A percentile compares a stretch with the other conserved stretches of the same genome.
These are phyloP conservation scores for Scrobipalpa costella DNA, from an alignment of 2,888 invertebrate species.

Conservation along the genomic window DNA sequence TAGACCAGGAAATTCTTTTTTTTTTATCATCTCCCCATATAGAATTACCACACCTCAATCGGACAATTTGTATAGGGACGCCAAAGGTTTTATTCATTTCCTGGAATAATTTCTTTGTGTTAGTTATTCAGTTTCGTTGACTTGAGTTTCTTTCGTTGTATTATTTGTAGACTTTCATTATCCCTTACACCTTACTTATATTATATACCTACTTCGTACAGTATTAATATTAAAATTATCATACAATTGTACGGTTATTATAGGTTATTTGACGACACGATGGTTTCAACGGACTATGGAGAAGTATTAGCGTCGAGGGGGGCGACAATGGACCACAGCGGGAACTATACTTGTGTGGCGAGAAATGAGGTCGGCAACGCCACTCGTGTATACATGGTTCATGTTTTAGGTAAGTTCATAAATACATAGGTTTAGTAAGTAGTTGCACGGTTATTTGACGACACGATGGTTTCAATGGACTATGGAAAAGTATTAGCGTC, in stretches of 20 bases:
- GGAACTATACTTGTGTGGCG: conserved; percentile 82
- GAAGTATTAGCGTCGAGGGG: conserved; percentile 58
- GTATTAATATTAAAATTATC: too few relatives aligned
- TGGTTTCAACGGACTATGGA: conserved; percentile 63
- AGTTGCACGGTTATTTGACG: conserved; percentile 66
- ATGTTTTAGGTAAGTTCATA: conserved; percentile 66
- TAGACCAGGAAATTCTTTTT: too few relatives aligned
- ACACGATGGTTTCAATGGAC: conserved; percentile 60
- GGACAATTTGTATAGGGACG: too few relatives aligned
- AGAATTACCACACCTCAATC: too few relatives aligned
- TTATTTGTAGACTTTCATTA: too few relatives aligned
- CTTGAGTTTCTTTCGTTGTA: too few relatives aligned
- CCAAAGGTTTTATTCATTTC: too few relatives aligned
- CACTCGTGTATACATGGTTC: conserved; percentile 66
- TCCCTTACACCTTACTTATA: too few relatives aligned
- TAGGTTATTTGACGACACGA: conserved; percentile 72
- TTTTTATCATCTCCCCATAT: too few relatives aligned
- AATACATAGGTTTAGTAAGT: not conserved
- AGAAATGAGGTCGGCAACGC: conserved; percentile 78
- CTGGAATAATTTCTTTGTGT: too few relatives aligned
- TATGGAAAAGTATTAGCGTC: conserved; percentile 64
- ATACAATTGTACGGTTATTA: not conserved
- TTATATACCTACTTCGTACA: too few relatives aligned
- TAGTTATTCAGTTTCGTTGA: too few relatives aligned
- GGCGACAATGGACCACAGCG: conserved; percentile 60